Evolutionary conservation across 2,797 vertebrate genomes (phyloP).

Genomic region (Gambusia yucatana): DNA sequence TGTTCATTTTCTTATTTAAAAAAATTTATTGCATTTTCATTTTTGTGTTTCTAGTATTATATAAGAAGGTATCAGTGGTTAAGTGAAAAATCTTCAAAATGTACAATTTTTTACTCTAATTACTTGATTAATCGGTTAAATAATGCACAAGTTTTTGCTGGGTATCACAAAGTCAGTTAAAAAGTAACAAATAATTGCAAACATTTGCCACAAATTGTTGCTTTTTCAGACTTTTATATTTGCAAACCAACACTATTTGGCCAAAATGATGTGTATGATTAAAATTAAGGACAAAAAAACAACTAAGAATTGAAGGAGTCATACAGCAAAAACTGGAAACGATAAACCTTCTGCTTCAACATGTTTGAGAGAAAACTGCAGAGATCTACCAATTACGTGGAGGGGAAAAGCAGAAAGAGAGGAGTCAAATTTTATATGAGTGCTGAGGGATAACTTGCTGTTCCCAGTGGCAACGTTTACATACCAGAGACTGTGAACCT

Average conservation of each 20-base stretch:
- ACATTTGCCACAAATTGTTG: not conserved
- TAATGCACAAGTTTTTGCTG: not conserved
- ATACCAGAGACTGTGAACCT: slow-evolving; percentile 62
- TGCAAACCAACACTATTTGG: not conserved
- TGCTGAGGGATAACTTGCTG: slow-evolving; percentile 21
- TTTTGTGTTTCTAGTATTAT: no score
- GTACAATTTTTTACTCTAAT: no score
- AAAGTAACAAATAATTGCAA: not conserved
- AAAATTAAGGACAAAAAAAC: not conserved
- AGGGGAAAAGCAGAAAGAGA: slow-evolving; percentile 11
- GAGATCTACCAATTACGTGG: not conserved
- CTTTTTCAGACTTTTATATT: not conserved
- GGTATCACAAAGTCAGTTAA: not conserved
- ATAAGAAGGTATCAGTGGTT: no score
- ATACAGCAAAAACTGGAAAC: slow-evolving; percentile 2
- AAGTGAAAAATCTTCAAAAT: no score
- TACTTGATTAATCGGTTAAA: no score
- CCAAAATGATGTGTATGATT: not conserved
- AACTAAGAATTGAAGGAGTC: not conserved
- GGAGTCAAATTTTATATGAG: slow-evolving; percentile 12
- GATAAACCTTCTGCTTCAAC: not conserved
- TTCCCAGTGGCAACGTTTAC: slow-evolving; percentile 64
- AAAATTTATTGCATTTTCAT: no score
- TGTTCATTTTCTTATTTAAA: no score
- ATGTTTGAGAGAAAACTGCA: slow-evolving; percentile 7